Conservation (phyloP, 1,140 invertebrate species). For the Calliphora vicina region DNA sequence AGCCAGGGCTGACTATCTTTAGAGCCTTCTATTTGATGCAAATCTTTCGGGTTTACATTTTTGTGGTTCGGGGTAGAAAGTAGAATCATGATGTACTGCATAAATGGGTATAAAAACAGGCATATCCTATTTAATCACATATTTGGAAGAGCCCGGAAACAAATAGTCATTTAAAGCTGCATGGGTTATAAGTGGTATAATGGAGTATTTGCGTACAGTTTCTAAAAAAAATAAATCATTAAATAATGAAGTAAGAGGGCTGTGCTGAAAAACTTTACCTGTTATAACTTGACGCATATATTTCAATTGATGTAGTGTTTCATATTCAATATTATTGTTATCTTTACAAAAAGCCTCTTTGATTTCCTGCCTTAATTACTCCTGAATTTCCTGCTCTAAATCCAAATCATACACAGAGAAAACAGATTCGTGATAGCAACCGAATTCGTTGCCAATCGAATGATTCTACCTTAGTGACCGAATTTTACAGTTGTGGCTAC, state of each 20-base stretch:
- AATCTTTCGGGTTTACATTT: slow-evolving; percentile 72
- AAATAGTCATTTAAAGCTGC: slow-evolving; percentile 59
- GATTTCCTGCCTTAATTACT: slow-evolving; percentile 65
- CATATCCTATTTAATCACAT: slow-evolving; percentile 62
- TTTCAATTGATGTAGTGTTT: slow-evolving; percentile 67
- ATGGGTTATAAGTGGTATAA: slow-evolving; percentile 56
- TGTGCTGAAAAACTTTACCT: slow-evolving; percentile 49
- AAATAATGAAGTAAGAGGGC: neutral
- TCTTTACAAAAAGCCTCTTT: slow-evolving; percentile 62
- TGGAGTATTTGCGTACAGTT: slow-evolving; percentile 64
- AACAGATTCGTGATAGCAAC: too few relatives aligned
- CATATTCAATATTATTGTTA: slow-evolving; percentile 67
- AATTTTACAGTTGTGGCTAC: too few relatives aligned
- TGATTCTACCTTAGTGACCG: too few relatives aligned
- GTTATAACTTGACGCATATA: slow-evolving; percentile 67
- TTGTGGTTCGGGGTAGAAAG: slow-evolving; percentile 68
- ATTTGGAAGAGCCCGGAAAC: slow-evolving; percentile 52
- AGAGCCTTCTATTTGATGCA: slow-evolving; percentile 63
- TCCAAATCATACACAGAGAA: slow-evolving; percentile 66
- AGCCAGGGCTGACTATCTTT: slow-evolving; percentile 68
- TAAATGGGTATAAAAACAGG: slow-evolving; percentile 65
- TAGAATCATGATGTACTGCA: slow-evolving; percentile 66
- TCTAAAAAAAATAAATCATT: slow-evolving; percentile 52
- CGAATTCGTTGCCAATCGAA: too few relatives aligned
- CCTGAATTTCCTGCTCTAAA: slow-evolving; percentile 63